Percentiles rank a stretch among this genome's conserved stretches.
Conservation (phyloP, 2,113 vertebrate genomes). For the Leptocoma aspasia region DNA sequence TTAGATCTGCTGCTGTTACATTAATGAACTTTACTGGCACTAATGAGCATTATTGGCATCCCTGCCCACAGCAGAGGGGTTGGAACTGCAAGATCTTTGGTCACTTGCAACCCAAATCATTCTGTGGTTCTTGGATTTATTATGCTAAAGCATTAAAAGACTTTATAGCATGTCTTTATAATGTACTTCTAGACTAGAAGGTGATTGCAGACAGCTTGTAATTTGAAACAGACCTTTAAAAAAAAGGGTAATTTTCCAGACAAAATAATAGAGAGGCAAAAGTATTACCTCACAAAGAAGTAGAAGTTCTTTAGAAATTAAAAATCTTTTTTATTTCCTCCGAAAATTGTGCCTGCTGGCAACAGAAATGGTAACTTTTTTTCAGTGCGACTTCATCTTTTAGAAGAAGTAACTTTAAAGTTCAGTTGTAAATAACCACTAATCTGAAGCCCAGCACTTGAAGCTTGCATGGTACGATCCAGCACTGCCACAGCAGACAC, state of each 20-base stretch:
- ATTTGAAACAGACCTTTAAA: not conserved
- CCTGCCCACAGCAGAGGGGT: not conserved
- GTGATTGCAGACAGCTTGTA: not conserved
- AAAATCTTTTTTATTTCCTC: not conserved
- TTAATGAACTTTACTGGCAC: not conserved
- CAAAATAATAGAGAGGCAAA: not conserved
- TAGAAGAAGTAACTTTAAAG: not conserved
- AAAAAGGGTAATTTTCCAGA: not conserved
- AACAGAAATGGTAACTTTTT: not conserved
- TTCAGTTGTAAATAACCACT: not conserved
- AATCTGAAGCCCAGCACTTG: not conserved
- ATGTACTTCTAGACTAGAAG: not conserved
- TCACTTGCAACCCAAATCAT: not conserved
- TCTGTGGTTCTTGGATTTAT: not conserved
- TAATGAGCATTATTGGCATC: not conserved
- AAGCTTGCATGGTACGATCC: rapidly evolving
- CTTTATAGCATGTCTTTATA: not conserved
- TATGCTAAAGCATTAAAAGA: not conserved
- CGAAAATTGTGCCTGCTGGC: not conserved
- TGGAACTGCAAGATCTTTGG: not conserved
- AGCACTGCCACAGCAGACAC: not conserved
- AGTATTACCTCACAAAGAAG: not conserved
- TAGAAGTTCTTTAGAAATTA: not conserved
- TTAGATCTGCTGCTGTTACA: not conserved
- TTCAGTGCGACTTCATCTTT: not conserved